Percentiles rank a stretch among this genome's conserved stretches.
phyloP scores from a whole-genome alignment of 1,140 invertebrate genomes.

The Bombus ignitus region DNA sequence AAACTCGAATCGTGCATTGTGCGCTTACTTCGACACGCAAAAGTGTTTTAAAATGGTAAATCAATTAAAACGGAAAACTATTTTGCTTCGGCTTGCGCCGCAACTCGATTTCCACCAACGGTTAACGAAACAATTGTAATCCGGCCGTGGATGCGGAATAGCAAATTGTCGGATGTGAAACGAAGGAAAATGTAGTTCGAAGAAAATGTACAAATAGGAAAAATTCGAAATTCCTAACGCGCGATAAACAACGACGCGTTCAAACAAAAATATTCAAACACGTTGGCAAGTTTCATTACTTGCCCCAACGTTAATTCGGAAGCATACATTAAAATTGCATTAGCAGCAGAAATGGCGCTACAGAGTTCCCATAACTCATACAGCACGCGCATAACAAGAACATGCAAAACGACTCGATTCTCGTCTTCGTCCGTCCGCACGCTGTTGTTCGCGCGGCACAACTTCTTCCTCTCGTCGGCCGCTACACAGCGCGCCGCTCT shows the following conservation, averaged over 20 bases:
- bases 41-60: constrained; percentile 10
- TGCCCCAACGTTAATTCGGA: constrained; percentile 39
- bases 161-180: too few relatives aligned
- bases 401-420: constrained; percentile 40
- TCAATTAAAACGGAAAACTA: constrained; percentile 21
- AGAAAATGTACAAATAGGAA: not conserved
- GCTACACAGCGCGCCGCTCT: not conserved
- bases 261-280: not conserved
- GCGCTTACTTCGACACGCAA: not conserved
- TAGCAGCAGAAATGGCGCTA: constrained; percentile 48
- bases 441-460: not conserved
- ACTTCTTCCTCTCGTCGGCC: not conserved
- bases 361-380: constrained; percentile 44
- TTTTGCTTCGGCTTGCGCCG: not conserved
- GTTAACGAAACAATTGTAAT: constrained; percentile 14
- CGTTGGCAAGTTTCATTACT: constrained; percentile 55
- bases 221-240: not conserved
- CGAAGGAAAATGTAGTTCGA: not conserved
- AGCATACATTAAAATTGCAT: constrained; percentile 62
- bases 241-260: not conserved
- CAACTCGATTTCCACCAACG: not conserved
- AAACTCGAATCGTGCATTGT: not conserved
- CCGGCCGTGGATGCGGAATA: not conserved
- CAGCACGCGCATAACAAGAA: constrained; percentile 38
- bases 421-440: constrained; percentile 21